Percentiles rank a stretch among this genome's conserved stretches.
phyloP scores from a whole-genome alignment of 2,888 invertebrate genomes.

The Sussaba pulchella region DNA sequence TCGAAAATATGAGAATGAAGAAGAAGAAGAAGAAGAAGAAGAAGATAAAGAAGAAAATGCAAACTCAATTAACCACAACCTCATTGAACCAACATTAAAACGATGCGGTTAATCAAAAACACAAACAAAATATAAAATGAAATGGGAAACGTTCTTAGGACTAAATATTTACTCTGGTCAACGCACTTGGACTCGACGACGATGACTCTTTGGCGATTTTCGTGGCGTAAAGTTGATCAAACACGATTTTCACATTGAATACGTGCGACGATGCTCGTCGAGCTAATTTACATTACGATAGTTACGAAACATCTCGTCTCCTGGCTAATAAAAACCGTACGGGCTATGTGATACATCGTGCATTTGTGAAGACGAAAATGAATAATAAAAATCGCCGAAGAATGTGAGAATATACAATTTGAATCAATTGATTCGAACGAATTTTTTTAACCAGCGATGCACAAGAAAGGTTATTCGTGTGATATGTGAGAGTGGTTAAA shows the following conservation, averaged over 20 bases:
- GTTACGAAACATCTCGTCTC: slow-evolving; percentile 37
- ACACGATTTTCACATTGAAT: background rate
- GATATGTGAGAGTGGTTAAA: too few species aligned
- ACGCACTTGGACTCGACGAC: slow-evolving; percentile 74
- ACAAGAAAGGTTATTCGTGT: too few species aligned
- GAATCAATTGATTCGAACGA: background rate
- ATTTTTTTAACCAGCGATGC: too few species aligned
- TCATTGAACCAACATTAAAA: slow-evolving; percentile 24
- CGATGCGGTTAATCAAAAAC: slow-evolving; percentile 30
- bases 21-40: slow-evolving; percentile 19
- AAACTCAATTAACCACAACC: slow-evolving; percentile 42
- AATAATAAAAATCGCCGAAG: slow-evolving; percentile 27
- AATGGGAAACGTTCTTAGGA: slow-evolving; percentile 58
- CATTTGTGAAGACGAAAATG: slow-evolving; percentile 1
- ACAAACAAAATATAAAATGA: slow-evolving; percentile 38
- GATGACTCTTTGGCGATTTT: slow-evolving; percentile 72
- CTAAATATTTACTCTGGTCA: slow-evolving; percentile 76
- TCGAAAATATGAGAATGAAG: slow-evolving; percentile 3
- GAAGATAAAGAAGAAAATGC: slow-evolving; percentile 30
- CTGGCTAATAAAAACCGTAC: slow-evolving; percentile 66
- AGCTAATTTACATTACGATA: background rate
- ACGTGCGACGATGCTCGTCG: background rate
- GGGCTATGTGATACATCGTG: slow-evolving; percentile 22
- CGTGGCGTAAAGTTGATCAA: slow-evolving; percentile 16
- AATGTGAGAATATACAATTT: slow-evolving; percentile 6